Percentiles rank a stretch among this genome's conserved stretches.
Evolutionary conservation across 2,113 vertebrate genomes (phyloP).

Genomic region (Tenrec ecaudatus): DNA sequence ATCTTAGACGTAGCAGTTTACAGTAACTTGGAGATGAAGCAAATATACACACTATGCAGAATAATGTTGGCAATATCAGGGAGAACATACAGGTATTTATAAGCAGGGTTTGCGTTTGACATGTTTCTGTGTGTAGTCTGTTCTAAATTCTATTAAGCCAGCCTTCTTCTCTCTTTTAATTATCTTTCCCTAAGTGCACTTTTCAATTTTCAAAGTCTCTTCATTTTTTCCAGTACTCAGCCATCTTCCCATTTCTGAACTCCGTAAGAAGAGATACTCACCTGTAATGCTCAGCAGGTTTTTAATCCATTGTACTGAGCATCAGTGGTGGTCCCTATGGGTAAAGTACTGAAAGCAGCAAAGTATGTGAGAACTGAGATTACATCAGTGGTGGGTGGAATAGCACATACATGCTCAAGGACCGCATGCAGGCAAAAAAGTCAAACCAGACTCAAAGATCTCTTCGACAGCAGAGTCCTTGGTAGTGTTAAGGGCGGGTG

Average conservation of each 20-base stretch:
- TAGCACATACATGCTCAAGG: background rate
- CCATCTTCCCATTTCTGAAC: background rate
- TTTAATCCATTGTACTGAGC: background rate
- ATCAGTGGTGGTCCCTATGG: background rate
- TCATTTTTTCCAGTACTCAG: background rate
- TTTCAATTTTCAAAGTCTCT: background rate
- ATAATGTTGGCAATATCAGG: background rate
- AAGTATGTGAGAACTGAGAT: background rate
- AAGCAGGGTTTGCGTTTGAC: background rate
- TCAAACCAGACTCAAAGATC: background rate
- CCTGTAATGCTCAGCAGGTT: background rate
- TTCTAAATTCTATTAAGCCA: background rate
- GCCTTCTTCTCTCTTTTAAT: background rate
- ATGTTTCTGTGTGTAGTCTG: background rate
- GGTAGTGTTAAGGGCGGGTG: background rate
- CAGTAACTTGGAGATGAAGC: background rate
- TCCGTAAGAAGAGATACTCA: background rate
- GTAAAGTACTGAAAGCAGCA: background rate
- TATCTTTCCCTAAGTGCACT: conserved; percentile 9
- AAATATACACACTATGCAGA: background rate
- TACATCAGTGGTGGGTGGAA: background rate
- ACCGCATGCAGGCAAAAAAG: background rate
- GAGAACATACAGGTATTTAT: background rate
- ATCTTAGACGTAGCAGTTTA: background rate
- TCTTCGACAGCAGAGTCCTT: background rate